Evolutionary conservation across 2,797 vertebrate genomes (phyloP).

Genomic region (Adrianichthys oophorus): DNA sequence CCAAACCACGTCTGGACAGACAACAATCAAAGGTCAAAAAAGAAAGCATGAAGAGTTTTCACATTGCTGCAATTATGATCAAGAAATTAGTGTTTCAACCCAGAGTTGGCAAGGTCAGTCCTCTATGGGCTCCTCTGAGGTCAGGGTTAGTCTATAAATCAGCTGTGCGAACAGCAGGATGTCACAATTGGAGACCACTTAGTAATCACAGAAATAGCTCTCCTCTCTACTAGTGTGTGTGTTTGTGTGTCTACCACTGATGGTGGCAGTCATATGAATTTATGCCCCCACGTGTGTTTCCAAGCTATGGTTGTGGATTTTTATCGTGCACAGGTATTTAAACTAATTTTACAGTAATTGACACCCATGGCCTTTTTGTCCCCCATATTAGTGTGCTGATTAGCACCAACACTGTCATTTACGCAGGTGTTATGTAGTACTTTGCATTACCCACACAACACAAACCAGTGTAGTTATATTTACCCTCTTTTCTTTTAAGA

Average conservation of each 20-base stretch:
- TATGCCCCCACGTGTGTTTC: constrained; percentile 10
- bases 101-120: constrained; percentile 14
- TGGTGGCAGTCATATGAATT: constrained; percentile 23
- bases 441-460: constrained; percentile 66
- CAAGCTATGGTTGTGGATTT: constrained; percentile 2
- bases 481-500: constrained; percentile 38
- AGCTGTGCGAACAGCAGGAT: constrained; percentile 57
- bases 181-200: constrained; percentile 67
- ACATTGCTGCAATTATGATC: constrained; percentile 13
- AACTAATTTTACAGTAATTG: constrained; percentile 60
- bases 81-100: constrained; percentile 30
- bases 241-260: constrained; percentile 27
- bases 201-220: constrained; percentile 71
- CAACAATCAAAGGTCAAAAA: not conserved
- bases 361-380: constrained; percentile 60
- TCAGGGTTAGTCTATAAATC: constrained; percentile 54
- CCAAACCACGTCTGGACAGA: not conserved
- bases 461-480: constrained; percentile 32
- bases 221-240: constrained; percentile 24
- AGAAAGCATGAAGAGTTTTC: not conserved
- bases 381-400: constrained; percentile 68
- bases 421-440: constrained; percentile 60
- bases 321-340: constrained; percentile 22
- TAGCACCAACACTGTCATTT: constrained; percentile 68
- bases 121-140: constrained; percentile 44